phyloP scores from a whole-genome alignment of 2,797 vertebrate genomes.

The Rhinella marina region DNA sequence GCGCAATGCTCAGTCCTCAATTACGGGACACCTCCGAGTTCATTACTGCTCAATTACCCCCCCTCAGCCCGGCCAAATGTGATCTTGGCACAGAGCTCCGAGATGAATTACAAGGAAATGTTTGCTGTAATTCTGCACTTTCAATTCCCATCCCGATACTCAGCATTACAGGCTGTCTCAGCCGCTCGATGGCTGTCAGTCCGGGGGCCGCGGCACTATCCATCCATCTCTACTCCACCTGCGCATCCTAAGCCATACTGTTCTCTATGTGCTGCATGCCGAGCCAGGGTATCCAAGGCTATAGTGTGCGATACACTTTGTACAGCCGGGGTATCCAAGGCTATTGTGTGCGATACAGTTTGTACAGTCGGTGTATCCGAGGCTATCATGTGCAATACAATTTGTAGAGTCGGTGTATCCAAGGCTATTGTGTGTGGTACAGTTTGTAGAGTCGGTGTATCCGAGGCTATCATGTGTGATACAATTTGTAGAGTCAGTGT shows the following conservation, averaged over 20 bases:
- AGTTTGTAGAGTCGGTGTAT: neutral
- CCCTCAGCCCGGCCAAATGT: slow-evolving; percentile 88
- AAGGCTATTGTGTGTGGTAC: too few relatives aligned
- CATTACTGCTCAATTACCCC: slow-evolving; percentile 87
- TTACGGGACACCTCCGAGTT: slow-evolving; percentile 90
- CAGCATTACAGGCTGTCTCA: slow-evolving; percentile 73
- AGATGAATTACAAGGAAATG: slow-evolving; percentile 88
- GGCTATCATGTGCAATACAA: too few relatives aligned
- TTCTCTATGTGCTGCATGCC: neutral
- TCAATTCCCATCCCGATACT: slow-evolving; percentile 77
- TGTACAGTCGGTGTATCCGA: neutral
- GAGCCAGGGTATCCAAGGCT: neutral
- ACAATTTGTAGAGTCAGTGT: neutral
- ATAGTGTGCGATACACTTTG: neutral
- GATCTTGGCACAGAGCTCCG: slow-evolving; percentile 84
- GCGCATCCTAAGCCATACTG: slow-evolving; percentile 13
- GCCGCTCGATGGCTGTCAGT: slow-evolving; percentile 49
- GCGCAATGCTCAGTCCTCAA: slow-evolving; percentile 85
- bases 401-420: too few relatives aligned
- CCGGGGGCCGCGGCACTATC: slow-evolving; percentile 31
- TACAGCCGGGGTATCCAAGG: neutral
- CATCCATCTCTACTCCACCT: slow-evolving; percentile 66
- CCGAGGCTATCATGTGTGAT: neutral
- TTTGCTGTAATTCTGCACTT: slow-evolving; percentile 81
- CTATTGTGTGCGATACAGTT: neutral